phyloP scores from a whole-genome alignment of 2,888 invertebrate species.

The Epiblema foenella region DNA sequence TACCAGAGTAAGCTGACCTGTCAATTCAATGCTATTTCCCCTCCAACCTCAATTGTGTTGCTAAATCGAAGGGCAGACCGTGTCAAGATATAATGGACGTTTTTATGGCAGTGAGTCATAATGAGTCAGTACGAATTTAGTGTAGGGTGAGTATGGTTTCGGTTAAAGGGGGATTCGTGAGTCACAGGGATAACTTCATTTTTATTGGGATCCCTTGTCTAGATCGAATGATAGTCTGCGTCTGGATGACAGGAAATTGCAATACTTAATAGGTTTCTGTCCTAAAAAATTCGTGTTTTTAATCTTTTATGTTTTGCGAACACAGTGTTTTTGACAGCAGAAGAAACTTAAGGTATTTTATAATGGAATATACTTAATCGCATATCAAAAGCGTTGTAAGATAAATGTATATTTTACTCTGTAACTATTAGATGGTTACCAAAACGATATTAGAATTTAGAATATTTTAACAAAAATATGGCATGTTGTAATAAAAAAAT shows the following conservation, averaged over 20 bases:
- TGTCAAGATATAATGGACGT: conserved; percentile 53
- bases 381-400: too few relatives aligned
- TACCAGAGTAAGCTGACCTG: conserved; percentile 55
- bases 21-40: conserved; percentile 51
- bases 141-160: conserved; percentile 37
- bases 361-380: too few relatives aligned
- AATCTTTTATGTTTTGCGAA: too few relatives aligned
- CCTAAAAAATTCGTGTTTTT: too few relatives aligned
- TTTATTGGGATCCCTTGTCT: not conserved
- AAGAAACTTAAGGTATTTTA: too few relatives aligned
- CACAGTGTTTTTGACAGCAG: too few relatives aligned
- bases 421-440: too few relatives aligned
- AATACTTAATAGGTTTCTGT: not conserved
- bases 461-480: too few relatives aligned
- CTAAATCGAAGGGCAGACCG: conserved; percentile 50
- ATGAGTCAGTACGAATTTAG: conserved; percentile 49
- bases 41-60: conserved; percentile 26
- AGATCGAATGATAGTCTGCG: conserved; percentile 8
- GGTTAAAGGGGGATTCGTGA: conserved; percentile 18
- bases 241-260: not conserved
- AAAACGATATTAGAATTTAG: too few relatives aligned
- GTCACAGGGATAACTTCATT: conserved; percentile 7
- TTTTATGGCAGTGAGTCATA: conserved; percentile 54
- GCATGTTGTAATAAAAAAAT: too few relatives aligned
- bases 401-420: too few relatives aligned